These are phyloP conservation scores for Drosophila oshimai DNA, from an alignment of 1,140 invertebrate species.

Conservation along the genomic window DNA sequence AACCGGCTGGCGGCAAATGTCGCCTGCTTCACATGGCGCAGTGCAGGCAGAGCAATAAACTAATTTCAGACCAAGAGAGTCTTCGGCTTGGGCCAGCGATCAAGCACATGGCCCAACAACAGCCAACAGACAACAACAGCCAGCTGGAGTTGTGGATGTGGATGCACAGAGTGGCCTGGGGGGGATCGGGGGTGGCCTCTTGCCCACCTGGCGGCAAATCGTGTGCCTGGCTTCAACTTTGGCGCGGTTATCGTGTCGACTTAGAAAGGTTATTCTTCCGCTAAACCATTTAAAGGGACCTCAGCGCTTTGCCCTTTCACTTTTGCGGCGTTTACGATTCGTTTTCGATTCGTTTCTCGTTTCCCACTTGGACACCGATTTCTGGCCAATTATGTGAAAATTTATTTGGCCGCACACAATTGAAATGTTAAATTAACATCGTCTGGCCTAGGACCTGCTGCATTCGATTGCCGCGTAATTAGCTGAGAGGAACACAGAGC, in stretches of 20 bases:
- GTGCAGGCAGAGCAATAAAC: constrained; percentile 63
- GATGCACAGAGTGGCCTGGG: neutral
- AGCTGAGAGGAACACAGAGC: constrained; percentile 29
- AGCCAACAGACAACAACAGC: constrained; percentile 3
- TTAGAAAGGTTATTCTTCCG: constrained; percentile 81
- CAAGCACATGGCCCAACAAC: constrained; percentile 59
- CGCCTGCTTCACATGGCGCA: constrained; percentile 77
- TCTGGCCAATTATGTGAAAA: constrained; percentile 63
- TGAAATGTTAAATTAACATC: constrained; percentile 77
- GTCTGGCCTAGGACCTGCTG: constrained; percentile 26
- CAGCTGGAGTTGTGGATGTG: neutral
- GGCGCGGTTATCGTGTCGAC: constrained; percentile 48
- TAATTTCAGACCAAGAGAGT: constrained; percentile 70
- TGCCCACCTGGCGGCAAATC: constrained; percentile 67
- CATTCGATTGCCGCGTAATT: constrained; percentile 45
- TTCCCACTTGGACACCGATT: constrained; percentile 27
- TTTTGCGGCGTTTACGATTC: constrained; percentile 35
- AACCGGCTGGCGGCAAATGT: constrained; percentile 68
- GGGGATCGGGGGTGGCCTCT: constrained; percentile 15
- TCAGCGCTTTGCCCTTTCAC: constrained; percentile 67
- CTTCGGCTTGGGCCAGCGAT: constrained; percentile 30
- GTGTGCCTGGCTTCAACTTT: constrained; percentile 57
- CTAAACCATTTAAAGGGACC: constrained; percentile 75
- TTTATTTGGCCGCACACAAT: constrained; percentile 60
- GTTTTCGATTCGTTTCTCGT: constrained; percentile 6